These are phyloP conservation scores for Brachycybe producta DNA, from an alignment of 2,888 invertebrate species.

Conservation along the genomic window DNA sequence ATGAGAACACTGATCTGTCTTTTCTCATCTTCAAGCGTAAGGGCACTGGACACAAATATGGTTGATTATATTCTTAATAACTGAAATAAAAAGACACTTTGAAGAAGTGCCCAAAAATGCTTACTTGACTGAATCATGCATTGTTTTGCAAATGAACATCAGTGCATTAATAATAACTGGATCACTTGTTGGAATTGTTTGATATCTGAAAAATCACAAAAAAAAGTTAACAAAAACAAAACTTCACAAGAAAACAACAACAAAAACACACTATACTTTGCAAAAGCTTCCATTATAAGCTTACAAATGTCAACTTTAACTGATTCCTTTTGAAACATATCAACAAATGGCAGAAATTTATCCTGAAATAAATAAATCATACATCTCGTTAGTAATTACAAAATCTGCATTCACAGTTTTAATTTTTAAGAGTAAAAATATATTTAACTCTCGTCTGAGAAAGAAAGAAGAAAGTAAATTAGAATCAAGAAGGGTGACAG, in stretches of 20 bases:
- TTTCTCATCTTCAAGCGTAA: slow-evolving; percentile 83
- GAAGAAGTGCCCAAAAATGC: not conserved
- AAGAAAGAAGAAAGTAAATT: no score
- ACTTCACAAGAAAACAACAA: not conserved
- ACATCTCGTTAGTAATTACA: no score
- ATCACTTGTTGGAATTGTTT: slow-evolving; percentile 52
- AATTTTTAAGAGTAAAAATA: not conserved
- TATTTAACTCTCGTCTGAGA: not conserved
- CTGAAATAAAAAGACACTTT: not conserved
- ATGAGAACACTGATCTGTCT: slow-evolving; percentile 73
- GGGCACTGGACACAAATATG: slow-evolving; percentile 63
- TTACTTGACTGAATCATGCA: slow-evolving; percentile 89
- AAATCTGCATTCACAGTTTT: not conserved
- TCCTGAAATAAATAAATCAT: no score
- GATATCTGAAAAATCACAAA: slow-evolving; percentile 28
- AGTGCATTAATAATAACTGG: slow-evolving; percentile 75
- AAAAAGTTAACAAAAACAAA: not conserved
- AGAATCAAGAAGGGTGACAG: no score
- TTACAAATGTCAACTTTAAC: slow-evolving; percentile 73
- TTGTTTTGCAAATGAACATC: slow-evolving; percentile 71
- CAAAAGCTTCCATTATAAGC: slow-evolving; percentile 47
- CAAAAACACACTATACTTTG: slow-evolving; percentile 18
- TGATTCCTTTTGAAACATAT: slow-evolving; percentile 73
- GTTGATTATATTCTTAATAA: slow-evolving; percentile 19
- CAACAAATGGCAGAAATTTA: slow-evolving; percentile 77